Conservation (phyloP, 2,888 invertebrate species). For the Helobdella robusta region DNA sequence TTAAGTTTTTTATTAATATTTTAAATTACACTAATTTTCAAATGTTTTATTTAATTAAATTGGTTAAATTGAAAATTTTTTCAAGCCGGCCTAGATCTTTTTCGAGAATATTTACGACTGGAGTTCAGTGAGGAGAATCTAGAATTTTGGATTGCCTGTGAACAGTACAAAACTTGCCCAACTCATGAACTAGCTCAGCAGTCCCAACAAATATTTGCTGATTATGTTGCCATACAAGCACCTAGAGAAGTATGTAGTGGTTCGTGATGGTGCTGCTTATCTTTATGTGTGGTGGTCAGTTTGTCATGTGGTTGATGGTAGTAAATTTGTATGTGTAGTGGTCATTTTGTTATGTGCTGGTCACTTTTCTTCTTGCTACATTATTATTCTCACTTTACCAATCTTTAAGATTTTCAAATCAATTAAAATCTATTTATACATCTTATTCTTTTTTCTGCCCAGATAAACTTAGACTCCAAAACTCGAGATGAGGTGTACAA, state of each 20-base stretch:
- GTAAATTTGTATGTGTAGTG: neutral
- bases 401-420: slow-evolving; percentile 2
- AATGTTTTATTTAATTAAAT: neutral
- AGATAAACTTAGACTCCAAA: slow-evolving; percentile 55
- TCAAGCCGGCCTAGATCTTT: slow-evolving; percentile 54
- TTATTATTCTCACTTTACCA: too few relatives aligned
- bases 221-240: slow-evolving; percentile 54
- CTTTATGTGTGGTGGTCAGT: too few relatives aligned
- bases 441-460: slow-evolving; percentile 25
- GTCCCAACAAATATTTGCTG: slow-evolving; percentile 53
- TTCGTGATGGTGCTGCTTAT: too few relatives aligned
- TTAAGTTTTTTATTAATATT: neutral
- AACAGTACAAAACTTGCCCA: slow-evolving; percentile 50
- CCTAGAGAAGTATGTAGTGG: slow-evolving; percentile 52
- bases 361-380: too few relatives aligned
- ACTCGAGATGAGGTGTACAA: slow-evolving; percentile 48
- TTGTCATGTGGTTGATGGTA: neutral
- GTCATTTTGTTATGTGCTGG: too few relatives aligned
- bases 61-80: slow-evolving; percentile 6
- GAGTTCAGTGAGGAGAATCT: slow-evolving; percentile 57
- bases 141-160: slow-evolving; percentile 56
- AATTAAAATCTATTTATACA: neutral
- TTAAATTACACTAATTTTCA: neutral
- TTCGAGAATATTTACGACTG: slow-evolving; percentile 53
- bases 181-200: slow-evolving; percentile 45